Evolutionary conservation across 2,113 vertebrate genomes (phyloP), one percentile per base, ranked within the genome.

Genomic region (Brachirus orientalis): DNA sequence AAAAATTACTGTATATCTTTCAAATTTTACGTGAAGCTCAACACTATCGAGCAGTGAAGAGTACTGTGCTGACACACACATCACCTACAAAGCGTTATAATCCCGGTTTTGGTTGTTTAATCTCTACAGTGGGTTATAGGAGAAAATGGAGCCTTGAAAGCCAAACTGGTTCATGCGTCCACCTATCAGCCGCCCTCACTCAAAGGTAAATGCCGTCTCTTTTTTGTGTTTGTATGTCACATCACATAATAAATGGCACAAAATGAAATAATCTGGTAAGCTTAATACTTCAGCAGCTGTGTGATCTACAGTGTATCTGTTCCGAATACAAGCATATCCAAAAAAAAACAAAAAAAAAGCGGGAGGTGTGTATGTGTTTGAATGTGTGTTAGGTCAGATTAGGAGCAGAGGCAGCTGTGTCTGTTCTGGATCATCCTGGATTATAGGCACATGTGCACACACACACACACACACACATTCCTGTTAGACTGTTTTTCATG

Each of bases 141-240:
- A 10, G 96, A 98, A 86, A 95, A 95, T 19, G 94, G 94, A 59
- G 90, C 93, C 59, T 90, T 94, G 22, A 96, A 95, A 91, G 90
- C 94, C 64, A 96, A 95, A 92, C 93, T 93, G 88, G 45, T 91
- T 72, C 94, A 94, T 63, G 91, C 93, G 13, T 89, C 92, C 77
- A 89, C 92, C 74, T 98, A 98, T 85, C 95, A 96, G 0, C 97
- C 97, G 0, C 97, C 97, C 2, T 97, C 97, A 6, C 94, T 98
- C 63, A 97, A 96, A 96, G 97, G 97, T 96, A 84, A 69, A 66
- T 2, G 0, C 61, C 8, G 11, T 37, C 12, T 52, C 47, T 47
- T 33, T 43, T 59, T 41, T 38, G 17, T 38, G 19, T 63, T 19
- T 48, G 13, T 55, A 14, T 45, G 20, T 14, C 6, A 6, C 18